phyloP scores from a whole-genome alignment of 2,113 vertebrate genomes.

The Gymnarchus niloticus region DNA sequence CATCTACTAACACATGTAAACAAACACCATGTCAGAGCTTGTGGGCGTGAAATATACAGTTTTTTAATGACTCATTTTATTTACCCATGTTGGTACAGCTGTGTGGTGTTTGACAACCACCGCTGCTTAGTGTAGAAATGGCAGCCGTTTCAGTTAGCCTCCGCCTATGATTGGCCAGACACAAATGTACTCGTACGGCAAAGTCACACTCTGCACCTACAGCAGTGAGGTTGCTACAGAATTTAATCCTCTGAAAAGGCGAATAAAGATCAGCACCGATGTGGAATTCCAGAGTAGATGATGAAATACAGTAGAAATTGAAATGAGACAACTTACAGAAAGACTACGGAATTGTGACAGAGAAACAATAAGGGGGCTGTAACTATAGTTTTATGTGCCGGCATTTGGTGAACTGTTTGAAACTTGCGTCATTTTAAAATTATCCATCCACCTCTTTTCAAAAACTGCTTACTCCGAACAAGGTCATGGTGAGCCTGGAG shows the following conservation, averaged over 20 bases:
- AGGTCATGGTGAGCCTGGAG: background rate
- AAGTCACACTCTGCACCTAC: background rate
- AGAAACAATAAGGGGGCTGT: background rate
- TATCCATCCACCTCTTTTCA: background rate
- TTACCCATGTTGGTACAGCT: background rate
- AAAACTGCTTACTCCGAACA: background rate
- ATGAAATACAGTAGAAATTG: background rate
- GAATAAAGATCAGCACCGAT: background rate
- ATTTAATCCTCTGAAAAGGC: background rate
- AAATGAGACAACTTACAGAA: background rate
- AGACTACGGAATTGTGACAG: background rate
- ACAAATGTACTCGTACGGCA: background rate
- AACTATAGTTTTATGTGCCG: background rate
- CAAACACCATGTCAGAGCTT: background rate
- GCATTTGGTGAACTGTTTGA: background rate
- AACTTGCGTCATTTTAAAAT: background rate
- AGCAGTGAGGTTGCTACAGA: background rate
- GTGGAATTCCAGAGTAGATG: background rate
- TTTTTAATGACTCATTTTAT: constrained; percentile 4
- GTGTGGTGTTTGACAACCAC: background rate
- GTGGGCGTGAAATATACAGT: background rate
- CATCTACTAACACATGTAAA: background rate
- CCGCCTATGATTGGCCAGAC: background rate
- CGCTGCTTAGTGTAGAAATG: constrained; percentile 3
- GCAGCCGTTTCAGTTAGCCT: background rate